A percentile compares a stretch with the other conserved stretches of the same genome.
These are phyloP conservation scores for Drosophila acutilabella DNA, from an alignment of 2,888 invertebrate species.

Conservation along the genomic window DNA sequence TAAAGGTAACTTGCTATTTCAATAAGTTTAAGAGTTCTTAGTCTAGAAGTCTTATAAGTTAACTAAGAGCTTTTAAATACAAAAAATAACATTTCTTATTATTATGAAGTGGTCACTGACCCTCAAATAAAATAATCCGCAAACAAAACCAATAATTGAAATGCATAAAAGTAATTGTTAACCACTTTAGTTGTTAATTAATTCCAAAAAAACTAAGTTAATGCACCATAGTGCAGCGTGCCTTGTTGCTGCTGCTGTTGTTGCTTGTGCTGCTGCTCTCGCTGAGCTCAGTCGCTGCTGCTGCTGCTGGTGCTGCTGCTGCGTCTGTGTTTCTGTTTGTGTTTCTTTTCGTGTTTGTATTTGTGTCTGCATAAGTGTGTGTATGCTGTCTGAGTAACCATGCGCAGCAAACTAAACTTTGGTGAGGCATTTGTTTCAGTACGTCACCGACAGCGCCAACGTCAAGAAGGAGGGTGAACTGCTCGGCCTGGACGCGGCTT, in stretches of 20 bases:
- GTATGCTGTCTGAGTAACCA: slow-evolving; percentile 53
- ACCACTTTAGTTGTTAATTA: no score
- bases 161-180: no score
- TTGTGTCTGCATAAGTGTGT: slow-evolving; percentile 16
- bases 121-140: no score
- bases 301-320: slow-evolving; percentile 12
- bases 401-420: slow-evolving; percentile 71
- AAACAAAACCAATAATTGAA: no score
- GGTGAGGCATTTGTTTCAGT: slow-evolving; percentile 70
- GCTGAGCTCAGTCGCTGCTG: slow-evolving; percentile 1
- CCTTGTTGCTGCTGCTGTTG: slow-evolving; percentile 18
- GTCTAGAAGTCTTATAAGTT: no score
- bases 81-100: no score
- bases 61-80: no score
- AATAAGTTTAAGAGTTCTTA: no score
- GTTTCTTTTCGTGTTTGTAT: slow-evolving; percentile 1
- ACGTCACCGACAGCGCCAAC: slow-evolving; percentile 77
- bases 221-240: slow-evolving; percentile 2
- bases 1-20: no score
- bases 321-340: slow-evolving; percentile 22
- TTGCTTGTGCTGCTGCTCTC: slow-evolving; percentile 15
- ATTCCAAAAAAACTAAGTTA: no score
- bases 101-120: no score
- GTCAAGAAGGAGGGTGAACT: slow-evolving; percentile 78
- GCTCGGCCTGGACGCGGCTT: slow-evolving; percentile 57